phyloP scores from a whole-genome alignment of 2,888 invertebrate genomes.

The Chirona hameri region DNA sequence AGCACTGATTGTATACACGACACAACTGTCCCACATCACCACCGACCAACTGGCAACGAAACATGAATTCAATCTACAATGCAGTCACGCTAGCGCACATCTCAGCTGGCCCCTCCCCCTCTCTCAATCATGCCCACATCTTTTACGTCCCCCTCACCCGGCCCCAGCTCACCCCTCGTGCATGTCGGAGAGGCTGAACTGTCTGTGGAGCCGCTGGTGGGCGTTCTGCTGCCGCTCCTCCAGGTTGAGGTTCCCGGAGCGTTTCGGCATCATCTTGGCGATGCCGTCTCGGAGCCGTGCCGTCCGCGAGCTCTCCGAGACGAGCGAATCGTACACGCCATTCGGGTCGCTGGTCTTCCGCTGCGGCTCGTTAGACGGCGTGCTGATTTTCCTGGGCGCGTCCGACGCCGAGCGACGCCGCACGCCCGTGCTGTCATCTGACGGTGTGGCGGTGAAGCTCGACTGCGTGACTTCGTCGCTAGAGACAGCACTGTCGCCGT shows the following conservation, averaged over 20 bases:
- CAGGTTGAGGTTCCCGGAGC: conserved; percentile 32
- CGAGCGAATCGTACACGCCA: conserved; percentile 1
- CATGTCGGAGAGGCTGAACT: conserved; percentile 30
- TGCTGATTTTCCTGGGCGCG: neutral
- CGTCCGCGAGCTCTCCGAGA: neutral
- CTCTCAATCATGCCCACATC: too few relatives aligned
- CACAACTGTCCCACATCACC: too few relatives aligned
- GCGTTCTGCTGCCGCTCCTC: conserved; percentile 31
- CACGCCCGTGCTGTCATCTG: neutral
- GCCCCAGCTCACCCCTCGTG: conserved; percentile 32
- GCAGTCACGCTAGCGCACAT: too few relatives aligned
- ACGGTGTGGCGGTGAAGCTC: neutral
- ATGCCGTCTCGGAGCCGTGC: neutral
- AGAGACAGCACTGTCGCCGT: neutral
- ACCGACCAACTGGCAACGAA: too few relatives aligned
- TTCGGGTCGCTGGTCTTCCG: neutral
- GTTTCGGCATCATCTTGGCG: conserved; percentile 29
- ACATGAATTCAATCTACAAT: too few relatives aligned
- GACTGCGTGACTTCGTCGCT: neutral
- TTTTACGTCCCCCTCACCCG: too few relatives aligned
- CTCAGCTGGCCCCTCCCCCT: too few relatives aligned
- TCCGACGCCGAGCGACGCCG: neutral
- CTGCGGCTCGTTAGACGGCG: too few relatives aligned
- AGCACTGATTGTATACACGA: too few relatives aligned
- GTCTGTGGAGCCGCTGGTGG: conserved; percentile 23